A percentile compares a stretch with the other conserved stretches of the same genome.
phyloP scores from a whole-genome alignment of 2,113 vertebrate genomes.

The Chrysemys picta region DNA sequence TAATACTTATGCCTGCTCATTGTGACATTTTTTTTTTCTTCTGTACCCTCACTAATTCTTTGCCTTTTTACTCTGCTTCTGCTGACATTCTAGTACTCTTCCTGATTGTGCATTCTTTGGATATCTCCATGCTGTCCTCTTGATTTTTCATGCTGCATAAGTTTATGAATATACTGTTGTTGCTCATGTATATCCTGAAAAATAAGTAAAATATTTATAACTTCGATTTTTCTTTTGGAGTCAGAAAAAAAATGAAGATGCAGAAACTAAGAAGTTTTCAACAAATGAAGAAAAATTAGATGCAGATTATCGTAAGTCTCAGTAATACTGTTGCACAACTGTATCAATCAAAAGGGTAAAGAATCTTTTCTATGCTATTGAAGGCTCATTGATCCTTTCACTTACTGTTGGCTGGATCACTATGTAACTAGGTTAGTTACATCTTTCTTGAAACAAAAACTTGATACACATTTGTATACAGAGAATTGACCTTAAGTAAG shows the following conservation, averaged over 20 bases:
- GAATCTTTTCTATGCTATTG: not conserved
- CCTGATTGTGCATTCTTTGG: not conserved
- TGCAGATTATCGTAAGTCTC: slow-evolving; percentile 89
- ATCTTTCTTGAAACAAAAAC: not conserved
- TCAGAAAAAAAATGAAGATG: slow-evolving; percentile 89
- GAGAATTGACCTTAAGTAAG: not conserved
- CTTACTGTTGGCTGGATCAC: not conserved
- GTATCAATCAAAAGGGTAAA: not conserved
- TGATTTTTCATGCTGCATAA: slow-evolving; percentile 17
- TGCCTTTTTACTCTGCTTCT: not conserved
- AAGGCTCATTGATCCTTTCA: not conserved
- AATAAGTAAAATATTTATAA: slow-evolving; percentile 56
- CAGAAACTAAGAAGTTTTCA: slow-evolving; percentile 88
- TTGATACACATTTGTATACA: not conserved
- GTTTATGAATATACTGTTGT: slow-evolving; percentile 30
- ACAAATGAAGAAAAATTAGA: slow-evolving; percentile 85
- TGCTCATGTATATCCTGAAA: slow-evolving; percentile 46
- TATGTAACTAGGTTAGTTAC: not conserved
- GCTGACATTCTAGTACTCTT: not conserved
- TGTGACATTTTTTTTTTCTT: fast-evolving
- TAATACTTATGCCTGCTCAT: fast-evolving
- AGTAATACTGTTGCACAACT: not conserved
- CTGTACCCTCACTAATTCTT: not conserved
- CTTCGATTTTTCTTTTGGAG: slow-evolving; percentile 75
- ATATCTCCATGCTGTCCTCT: not conserved